Evolutionary conservation across 2,113 vertebrate species (phyloP).

Genomic region (Diadophis punctatus): DNA sequence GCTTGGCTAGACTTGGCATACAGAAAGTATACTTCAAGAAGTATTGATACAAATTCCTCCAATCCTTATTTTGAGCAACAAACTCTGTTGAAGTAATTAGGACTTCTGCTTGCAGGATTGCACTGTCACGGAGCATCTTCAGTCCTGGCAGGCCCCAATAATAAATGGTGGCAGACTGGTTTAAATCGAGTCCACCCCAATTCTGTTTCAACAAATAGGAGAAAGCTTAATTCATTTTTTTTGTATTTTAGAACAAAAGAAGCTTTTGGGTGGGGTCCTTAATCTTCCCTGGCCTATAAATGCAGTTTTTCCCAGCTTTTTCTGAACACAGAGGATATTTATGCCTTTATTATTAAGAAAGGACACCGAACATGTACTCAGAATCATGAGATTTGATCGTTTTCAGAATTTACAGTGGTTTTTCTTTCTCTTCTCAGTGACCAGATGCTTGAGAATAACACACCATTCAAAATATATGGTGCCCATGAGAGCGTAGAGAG

Average conservation of each 20-base stretch:
- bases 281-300: not conserved
- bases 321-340: not conserved
- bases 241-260: not conserved
- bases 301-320: not conserved
- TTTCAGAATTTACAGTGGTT: not conserved
- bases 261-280: not conserved
- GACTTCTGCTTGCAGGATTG: not conserved
- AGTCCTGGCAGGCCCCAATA: not conserved
- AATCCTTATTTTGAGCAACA: not conserved
- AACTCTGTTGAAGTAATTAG: not conserved
- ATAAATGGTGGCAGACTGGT: not conserved
- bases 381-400: not conserved
- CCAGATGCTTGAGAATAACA: constrained; percentile 47
- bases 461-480: constrained; percentile 17
- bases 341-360: not conserved
- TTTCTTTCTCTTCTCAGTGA: constrained; percentile 57
- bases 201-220: not conserved
- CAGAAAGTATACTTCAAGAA: not conserved
- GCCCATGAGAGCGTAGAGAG: constrained; percentile 34
- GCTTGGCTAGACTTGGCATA: not conserved
- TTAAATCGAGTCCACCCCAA: not conserved
- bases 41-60: not conserved
- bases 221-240: not conserved
- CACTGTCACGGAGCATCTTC: not conserved
- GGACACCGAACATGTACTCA: not conserved